A percentile compares a stretch with the other conserved stretches of the same genome.
Evolutionary conservation across 1,140 invertebrate genomes (phyloP).

Genomic region (Macrotrachela quadricornifera): DNA sequence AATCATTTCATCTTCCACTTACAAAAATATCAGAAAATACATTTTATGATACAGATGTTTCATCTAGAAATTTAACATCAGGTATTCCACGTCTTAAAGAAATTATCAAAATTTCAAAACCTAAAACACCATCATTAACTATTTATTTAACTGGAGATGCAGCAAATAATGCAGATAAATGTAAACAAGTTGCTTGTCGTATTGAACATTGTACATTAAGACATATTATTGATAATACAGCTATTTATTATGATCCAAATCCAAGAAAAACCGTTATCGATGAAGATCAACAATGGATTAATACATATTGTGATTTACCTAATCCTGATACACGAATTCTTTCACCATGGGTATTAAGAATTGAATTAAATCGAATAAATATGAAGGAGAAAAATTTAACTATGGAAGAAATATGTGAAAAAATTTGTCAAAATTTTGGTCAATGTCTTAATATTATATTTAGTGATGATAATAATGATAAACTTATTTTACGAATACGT

Average conservation of each 20-base stretch:
- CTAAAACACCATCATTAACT: conserved; percentile 92
- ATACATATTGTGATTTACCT: conserved; percentile 99
- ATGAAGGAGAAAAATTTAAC: conserved; percentile 99
- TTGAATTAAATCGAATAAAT: conserved; percentile 86
- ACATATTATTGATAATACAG: conserved; percentile 92
- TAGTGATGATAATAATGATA: conserved; percentile 98
- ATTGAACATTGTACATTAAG: conserved; percentile 88
- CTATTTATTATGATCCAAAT: conserved; percentile 98
- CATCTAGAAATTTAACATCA: conserved; percentile 96
- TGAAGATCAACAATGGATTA: conserved; percentile 98
- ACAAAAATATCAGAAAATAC: conserved; percentile 99
- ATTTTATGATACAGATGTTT: conserved; percentile 99
- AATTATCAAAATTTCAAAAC: conserved; percentile 98
- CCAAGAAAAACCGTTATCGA: conserved; percentile 90
- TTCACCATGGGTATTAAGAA: conserved; percentile 89
- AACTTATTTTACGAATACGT: conserved; percentile 81
- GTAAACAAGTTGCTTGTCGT: conserved; percentile 88
- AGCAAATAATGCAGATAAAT: conserved; percentile 84
- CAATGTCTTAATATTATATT: conserved; percentile 98
- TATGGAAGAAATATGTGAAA: conserved; percentile 98
- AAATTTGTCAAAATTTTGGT: conserved; percentile 89
- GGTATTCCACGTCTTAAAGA: conserved; percentile 81
- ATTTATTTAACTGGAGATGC: conserved; percentile 85
- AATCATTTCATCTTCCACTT: conserved; percentile 91
- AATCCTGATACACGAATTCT: conserved; percentile 92